Evolutionary conservation across 2,797 vertebrate genomes (phyloP), one percentile per base, ranked within the genome.

Genomic region (Mastacembelus armatus): DNA sequence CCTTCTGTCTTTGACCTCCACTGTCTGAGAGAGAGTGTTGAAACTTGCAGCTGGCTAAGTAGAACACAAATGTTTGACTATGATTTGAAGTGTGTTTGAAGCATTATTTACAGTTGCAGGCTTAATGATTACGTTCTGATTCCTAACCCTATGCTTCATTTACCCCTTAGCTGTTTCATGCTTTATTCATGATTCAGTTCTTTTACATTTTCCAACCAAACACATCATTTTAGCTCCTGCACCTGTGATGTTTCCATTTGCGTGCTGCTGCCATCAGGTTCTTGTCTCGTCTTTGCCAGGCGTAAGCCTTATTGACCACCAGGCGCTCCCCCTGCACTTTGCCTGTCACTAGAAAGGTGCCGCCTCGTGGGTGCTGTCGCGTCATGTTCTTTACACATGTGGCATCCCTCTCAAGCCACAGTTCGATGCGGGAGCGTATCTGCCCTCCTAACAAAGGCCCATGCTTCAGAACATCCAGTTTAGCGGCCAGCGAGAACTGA

Each of bases 361-460:
- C 95, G 0, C 89, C 84, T 0, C 88, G 81, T 0, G 89, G 93
- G 29, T 92, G 86, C 38, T 92, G 89, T 3, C 90, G 73, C 52
- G 95, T 95, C 88, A 96, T 94, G 85, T 95, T 96, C 82, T 92
- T 89, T 33, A 95, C 91, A 0, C 95, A 96, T 3, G 92, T 96
- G 52, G 94, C 94, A 1, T 96, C 95, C 35, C 94, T 91, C 72
- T 95, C 93, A 70, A 96, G 89, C 95, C 95, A 95, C 71, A 90
- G 81, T 78, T 92, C 82, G 22, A 96, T 91, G 44, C 88, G 92
- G 22, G 90, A 58, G 0, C 90, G 91, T 74, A 96, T 86, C 81
- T 95, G 93, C 0, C 85, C 87, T 5, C 91, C 87, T 30, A 94
- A 74, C 64, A 95, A 91, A 0, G 95, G 93, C 14, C 95, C 95